Evolutionary conservation across 1,140 invertebrate genomes (phyloP), one percentile per base, ranked within the genome.

Genomic region (Protaetia brevitarsis): DNA sequence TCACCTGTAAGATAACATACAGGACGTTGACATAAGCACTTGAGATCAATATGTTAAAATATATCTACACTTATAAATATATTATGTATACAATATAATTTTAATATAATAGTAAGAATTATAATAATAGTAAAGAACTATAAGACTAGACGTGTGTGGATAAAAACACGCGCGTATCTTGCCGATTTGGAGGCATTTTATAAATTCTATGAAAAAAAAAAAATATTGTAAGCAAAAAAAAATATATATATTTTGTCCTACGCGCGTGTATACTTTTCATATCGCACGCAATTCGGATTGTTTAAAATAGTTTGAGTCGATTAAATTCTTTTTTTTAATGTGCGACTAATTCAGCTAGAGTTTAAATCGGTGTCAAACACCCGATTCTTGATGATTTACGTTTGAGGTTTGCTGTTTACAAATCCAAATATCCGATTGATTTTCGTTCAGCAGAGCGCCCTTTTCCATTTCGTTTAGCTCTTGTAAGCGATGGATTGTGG

Each of bases 401-500:
- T 7, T 34, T 3, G n/a, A n/a, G 21, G 7, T 61, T 34, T 30
- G 28, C 19, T 21, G 31, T n/a, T 61, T 34, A 11, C 59, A 34
- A 30, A 27, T 30, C 26, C 56, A 30, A 6, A 30, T 28, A 28
- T 58, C 56, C n/a, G 28, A 21, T 7, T 21, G 19, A 26, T 11
- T 30, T 34, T 61, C 62, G 16, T 75, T 66, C 10, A 87, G 74
- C 56, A 87, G 77, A 67, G 85, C 83, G 11, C 85, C 85, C 36
- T 84, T 80, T 74, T 87, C 85, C 82, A 86, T 85, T 70, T 85
- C 84, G 71, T 83, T 85, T 51, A 84, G 74, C 73, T 83, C 82
- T 68, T 82, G 79, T 23, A 80, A 78, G 16, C 80, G 79, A 1
- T 73, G 74, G 30, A 74, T 76, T 41, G 71, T 70, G 37, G 79